Evolutionary conservation across 2,888 invertebrate species (phyloP).

Genomic region (Drosophila cognata): DNA sequence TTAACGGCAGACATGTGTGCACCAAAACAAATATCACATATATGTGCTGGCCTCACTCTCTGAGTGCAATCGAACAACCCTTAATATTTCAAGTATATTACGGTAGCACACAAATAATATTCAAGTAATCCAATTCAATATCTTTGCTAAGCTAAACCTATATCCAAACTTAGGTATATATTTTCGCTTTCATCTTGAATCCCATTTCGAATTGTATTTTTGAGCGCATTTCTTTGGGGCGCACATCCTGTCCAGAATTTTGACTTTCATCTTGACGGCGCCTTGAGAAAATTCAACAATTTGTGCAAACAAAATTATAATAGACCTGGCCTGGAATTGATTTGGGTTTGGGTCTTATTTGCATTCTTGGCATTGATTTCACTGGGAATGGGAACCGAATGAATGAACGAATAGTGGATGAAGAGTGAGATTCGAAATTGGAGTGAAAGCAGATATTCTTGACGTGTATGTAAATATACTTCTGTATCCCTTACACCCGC

Average conservation of each 20-base stretch:
- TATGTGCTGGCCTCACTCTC: conserved; percentile 13
- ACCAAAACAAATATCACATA: conserved; percentile 27
- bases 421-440: conserved; percentile 59
- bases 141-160: conserved; percentile 1
- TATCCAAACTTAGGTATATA: not conserved
- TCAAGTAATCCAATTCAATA: conserved; percentile 1
- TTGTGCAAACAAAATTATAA: conserved; percentile 53
- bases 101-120: not conserved
- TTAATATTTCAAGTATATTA: conserved; percentile 1
- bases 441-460: conserved; percentile 43
- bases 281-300: conserved; percentile 72
- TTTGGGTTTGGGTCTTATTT: conserved; percentile 52
- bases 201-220: conserved; percentile 28
- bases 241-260: conserved; percentile 58
- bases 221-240: conserved; percentile 10
- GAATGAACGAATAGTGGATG: conserved; percentile 40
- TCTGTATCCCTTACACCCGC: conserved; percentile 16
- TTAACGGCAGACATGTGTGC: conserved; percentile 17
- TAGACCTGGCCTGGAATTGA: conserved; percentile 22
- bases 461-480: not conserved
- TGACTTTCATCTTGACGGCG: conserved; percentile 67
- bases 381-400: conserved; percentile 59
- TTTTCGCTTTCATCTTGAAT: conserved; percentile 21
- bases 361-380: conserved; percentile 73
- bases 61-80: conserved; percentile 30